A percentile compares a stretch with the other conserved stretches of the same genome.
Conservation (phyloP, 2,797 vertebrate species). For the Lepilemur septentrionalis region DNA sequence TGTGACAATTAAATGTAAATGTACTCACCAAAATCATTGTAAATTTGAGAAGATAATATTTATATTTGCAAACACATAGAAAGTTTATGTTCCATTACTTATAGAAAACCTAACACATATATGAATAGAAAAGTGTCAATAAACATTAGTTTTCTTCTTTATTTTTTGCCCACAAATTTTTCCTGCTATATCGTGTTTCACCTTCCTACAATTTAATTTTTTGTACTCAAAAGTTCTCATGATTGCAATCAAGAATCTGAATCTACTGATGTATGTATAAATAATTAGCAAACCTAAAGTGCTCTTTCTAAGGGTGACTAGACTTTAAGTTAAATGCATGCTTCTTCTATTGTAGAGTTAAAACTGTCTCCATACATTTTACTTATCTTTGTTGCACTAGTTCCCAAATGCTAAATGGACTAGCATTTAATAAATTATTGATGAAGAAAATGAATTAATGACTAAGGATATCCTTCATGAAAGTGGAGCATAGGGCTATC, state of each 20-base stretch:
- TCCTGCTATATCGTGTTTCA: not conserved
- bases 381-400: not conserved
- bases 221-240: not conserved
- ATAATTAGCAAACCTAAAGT: not conserved
- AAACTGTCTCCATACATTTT: not conserved
- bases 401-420: too few species aligned
- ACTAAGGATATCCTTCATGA: not conserved
- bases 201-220: not conserved
- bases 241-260: not conserved
- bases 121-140: not conserved
- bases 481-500: not conserved
- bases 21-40: not conserved
- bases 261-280: not conserved
- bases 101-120: not conserved
- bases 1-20: not conserved
- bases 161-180: not conserved
- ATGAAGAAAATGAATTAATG: not conserved
- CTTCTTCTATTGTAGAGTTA: not conserved
- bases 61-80: not conserved
- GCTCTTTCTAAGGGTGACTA: not conserved
- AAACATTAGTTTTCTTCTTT: not conserved
- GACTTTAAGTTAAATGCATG: not conserved
- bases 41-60: not conserved
- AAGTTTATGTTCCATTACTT: not conserved
- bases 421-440: not conserved